These are phyloP conservation scores for Nebria brevicollis DNA, from an alignment of 2,888 invertebrate genomes.

Conservation along the genomic window DNA sequence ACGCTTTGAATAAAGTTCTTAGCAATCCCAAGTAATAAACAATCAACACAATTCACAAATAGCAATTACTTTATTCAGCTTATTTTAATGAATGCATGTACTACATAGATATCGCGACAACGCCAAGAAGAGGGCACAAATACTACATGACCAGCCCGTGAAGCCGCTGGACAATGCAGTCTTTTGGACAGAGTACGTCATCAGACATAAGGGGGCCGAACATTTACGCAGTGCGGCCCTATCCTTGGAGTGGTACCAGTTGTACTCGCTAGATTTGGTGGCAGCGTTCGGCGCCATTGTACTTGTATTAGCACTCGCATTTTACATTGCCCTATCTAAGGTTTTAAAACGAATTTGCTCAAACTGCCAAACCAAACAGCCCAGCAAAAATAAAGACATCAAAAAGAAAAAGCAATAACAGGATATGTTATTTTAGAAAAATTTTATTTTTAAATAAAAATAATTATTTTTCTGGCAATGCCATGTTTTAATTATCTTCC, in stretches of 20 bases:
- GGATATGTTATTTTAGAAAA: no score
- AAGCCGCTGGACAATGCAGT: constrained; percentile 54
- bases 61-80: no score
- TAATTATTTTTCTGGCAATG: no score
- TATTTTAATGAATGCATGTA: no score
- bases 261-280: constrained; percentile 54
- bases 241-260: constrained; percentile 54
- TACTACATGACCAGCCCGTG: constrained; percentile 55
- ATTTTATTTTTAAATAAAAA: no score
- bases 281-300: constrained; percentile 33
- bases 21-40: constrained; percentile 56
- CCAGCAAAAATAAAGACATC: no score
- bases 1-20: constrained; percentile 61
- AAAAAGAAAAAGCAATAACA: no score
- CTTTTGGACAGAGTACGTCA: constrained; percentile 57
- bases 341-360: background rate
- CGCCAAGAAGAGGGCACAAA: constrained; percentile 51
- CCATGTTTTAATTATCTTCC: no score
- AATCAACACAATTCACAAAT: background rate
- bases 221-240: constrained; percentile 54
- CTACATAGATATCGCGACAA: constrained; percentile 52
- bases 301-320: constrained; percentile 2
- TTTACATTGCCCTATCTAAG: constrained; percentile 22
- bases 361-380: no score
- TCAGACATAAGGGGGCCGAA: constrained; percentile 55